Base-by-base conservation (phyloP, 2,797 vertebrate genomes). In the Australoheros facetus region DNA sequence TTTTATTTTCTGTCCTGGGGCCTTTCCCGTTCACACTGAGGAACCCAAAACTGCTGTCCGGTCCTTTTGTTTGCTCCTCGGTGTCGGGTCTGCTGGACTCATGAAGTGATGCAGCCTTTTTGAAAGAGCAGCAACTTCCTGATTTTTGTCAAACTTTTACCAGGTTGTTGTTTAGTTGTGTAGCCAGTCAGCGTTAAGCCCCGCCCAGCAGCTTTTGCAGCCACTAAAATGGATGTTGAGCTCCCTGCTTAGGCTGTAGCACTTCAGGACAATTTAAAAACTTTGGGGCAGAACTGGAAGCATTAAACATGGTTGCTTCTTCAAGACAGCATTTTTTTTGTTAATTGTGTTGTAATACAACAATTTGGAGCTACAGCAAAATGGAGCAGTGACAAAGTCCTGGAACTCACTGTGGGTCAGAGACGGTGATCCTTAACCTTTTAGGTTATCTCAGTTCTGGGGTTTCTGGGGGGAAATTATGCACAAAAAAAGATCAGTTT, bases 1-100 rank as follows among this genome's bases (percentile, higher is more conserved):
- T 17, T 17, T 17, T 51, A 2, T 51, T 37, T 10, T 10, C 34
- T 39, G 37, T 39, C 37, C 9, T 4, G 37, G 5, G 17, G 17
- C 7, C 48, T 53, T 39, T 12, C 39, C 39, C 11, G 39, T 42
- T 14, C 11, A 5, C 12, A 14, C 39, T 4, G 1, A 42, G 37
- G 14, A 2, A 4, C 42, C 42, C 42, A 5, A 5, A 16, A 4
- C 42, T 10, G 21, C 0, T 62, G 13, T 5, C 42, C n/a, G 0
- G 59, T 23, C 4, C 37, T 42, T 64, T 16, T 64, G 4, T 6
- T 4, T 13, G 39, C 39, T 12, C 39, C 13, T 39, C 37, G 12
- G 37, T 39, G 37, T 39, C 10, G 11, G 37, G 4, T 4, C 37
- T 3, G 12, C 11, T 13, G 39, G 3, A 45, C 42, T 45, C 42